phyloP scores from a whole-genome alignment of 2,797 vertebrate species.

The Onychomys torridus region DNA sequence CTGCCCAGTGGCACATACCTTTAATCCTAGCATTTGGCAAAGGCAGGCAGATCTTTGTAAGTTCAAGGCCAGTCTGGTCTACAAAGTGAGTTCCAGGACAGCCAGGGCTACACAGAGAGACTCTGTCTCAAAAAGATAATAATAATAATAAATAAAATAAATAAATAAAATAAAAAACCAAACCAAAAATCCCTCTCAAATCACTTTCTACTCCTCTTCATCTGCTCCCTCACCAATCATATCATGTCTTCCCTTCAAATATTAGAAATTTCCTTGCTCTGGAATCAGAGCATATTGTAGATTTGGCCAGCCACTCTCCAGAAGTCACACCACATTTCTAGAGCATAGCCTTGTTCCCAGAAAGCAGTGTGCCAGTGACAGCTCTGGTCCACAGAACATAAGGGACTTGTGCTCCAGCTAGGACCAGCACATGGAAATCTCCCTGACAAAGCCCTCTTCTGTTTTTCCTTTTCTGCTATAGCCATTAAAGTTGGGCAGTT shows the following conservation, averaged over 20 bases:
- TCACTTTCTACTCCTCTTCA: not conserved
- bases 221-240: not conserved
- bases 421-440: not conserved
- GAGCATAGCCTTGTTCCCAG: not conserved
- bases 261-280: not conserved
- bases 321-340: not conserved
- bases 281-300: not conserved
- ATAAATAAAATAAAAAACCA: too few species aligned
- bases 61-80: not conserved
- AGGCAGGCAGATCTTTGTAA: not conserved
- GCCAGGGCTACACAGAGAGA: not conserved
- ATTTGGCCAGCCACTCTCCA: not conserved
- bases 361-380: not conserved
- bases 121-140: not conserved
- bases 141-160: not conserved
- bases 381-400: not conserved
- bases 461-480: not conserved
- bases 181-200: not conserved
- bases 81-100: not conserved
- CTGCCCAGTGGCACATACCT: not conserved
- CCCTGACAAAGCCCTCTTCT: not conserved
- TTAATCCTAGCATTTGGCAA: not conserved
- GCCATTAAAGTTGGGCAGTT: not conserved
- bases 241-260: conserved; percentile 15
- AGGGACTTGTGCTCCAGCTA: not conserved